Conservation (phyloP, 2,888 invertebrate species). For the Phasia obesa region DNA sequence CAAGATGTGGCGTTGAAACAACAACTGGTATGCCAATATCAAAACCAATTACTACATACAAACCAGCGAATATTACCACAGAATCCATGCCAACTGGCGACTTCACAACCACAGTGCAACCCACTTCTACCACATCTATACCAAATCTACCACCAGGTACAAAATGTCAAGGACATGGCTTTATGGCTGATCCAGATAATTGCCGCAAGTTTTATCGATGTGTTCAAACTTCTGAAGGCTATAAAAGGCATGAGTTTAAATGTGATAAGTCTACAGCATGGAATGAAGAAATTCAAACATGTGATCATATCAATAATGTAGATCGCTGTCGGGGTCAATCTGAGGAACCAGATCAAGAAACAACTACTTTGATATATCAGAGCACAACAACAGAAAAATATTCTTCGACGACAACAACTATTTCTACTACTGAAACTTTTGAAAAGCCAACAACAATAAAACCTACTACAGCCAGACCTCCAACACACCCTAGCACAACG, state of each 20-base stretch:
- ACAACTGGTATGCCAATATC: slow-evolving; percentile 54
- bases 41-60: slow-evolving; percentile 48
- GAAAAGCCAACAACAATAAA: slow-evolving; percentile 61
- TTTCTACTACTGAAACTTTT: slow-evolving; percentile 72
- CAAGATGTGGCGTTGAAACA: slow-evolving; percentile 71
- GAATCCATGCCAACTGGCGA: slow-evolving; percentile 61
- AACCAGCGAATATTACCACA: slow-evolving; percentile 58
- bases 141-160: slow-evolving; percentile 79
- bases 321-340: slow-evolving; percentile 77
- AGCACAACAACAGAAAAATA: slow-evolving; percentile 54
- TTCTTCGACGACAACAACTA: slow-evolving; percentile 66
- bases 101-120: slow-evolving; percentile 73
- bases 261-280: slow-evolving; percentile 88
- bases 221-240: slow-evolving; percentile 83
- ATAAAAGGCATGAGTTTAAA: slow-evolving; percentile 83
- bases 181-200: slow-evolving; percentile 85
- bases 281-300: slow-evolving; percentile 86
- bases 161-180: slow-evolving; percentile 85
- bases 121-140: slow-evolving; percentile 74
- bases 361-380: slow-evolving; percentile 67
- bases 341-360: slow-evolving; percentile 70
- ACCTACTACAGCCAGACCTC: slow-evolving; percentile 48
- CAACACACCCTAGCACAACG: slow-evolving; percentile 48
- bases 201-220: slow-evolving; percentile 86
- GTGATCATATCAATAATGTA: slow-evolving; percentile 83